These are phyloP conservation scores for Erethizon dorsatum DNA, from an alignment of 2,797 vertebrate genomes.

Conservation along the genomic window DNA sequence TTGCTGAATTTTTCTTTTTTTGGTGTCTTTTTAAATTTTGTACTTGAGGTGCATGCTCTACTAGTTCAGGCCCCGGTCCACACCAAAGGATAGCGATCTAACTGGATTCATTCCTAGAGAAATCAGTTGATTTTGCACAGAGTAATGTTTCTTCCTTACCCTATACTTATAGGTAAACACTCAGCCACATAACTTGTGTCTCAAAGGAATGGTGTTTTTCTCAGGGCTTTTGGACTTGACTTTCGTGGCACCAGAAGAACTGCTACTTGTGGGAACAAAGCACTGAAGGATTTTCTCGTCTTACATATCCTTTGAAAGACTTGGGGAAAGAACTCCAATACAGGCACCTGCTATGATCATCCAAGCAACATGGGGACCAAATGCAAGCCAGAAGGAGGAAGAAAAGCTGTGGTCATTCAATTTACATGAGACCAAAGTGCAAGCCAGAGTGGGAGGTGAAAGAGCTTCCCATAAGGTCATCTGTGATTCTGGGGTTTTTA, in stretches of 20 bases:
- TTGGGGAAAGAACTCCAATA: neutral
- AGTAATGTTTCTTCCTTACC: neutral
- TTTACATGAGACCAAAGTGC: neutral
- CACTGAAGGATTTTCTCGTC: neutral
- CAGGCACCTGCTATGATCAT: neutral
- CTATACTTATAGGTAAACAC: neutral
- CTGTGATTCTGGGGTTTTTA: neutral
- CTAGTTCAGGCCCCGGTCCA: neutral
- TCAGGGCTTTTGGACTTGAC: neutral
- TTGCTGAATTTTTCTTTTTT: neutral
- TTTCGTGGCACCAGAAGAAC: neutral
- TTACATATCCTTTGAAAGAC: neutral
- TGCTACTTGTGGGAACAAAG: neutral
- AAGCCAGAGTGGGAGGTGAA: neutral
- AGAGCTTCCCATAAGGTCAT: neutral
- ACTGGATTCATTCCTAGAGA: neutral
- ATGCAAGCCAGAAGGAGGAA: neutral
- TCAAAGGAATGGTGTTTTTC: neutral
- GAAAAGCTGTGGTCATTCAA: neutral
- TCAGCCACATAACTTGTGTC: neutral
- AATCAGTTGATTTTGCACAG: neutral
- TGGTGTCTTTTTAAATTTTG: neutral
- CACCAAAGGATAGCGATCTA: neutral
- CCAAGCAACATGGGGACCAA: neutral
- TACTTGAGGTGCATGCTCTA: neutral